Evolutionary conservation across 1,140 invertebrate species (phyloP).

Genomic region (Drosophila murphyi): DNA sequence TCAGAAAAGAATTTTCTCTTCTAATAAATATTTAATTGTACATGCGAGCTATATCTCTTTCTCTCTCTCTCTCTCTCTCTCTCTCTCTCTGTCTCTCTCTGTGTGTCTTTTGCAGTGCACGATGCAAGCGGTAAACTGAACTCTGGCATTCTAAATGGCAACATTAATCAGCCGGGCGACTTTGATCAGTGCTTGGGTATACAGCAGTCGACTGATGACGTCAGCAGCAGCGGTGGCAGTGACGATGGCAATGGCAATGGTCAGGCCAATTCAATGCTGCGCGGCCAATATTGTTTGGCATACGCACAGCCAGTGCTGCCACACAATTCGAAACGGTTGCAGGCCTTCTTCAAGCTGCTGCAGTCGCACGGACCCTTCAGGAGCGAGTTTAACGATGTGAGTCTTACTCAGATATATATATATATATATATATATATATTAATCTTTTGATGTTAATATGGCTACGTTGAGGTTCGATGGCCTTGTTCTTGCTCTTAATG

Average conservation of each 20-base stretch:
- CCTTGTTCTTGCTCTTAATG: slow-evolving; percentile 35
- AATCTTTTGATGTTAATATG: not conserved
- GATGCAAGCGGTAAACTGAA: slow-evolving; percentile 86
- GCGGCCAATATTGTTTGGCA: slow-evolving; percentile 87
- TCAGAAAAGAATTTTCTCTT: no score
- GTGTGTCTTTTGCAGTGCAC: slow-evolving; percentile 84
- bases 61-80: not conserved
- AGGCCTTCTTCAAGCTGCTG: slow-evolving; percentile 86
- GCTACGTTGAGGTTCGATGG: slow-evolving; percentile 32
- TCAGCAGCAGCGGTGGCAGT: slow-evolving; percentile 17
- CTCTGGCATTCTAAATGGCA: slow-evolving; percentile 87
- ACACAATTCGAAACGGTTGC: slow-evolving; percentile 84
- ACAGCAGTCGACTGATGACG: slow-evolving; percentile 44
- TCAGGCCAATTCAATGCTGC: slow-evolving; percentile 59
- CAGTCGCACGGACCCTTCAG: slow-evolving; percentile 88
- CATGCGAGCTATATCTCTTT: no score
- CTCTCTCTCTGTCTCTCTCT: slow-evolving; percentile 2
- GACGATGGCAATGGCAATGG: not conserved
- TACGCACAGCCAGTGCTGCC: slow-evolving; percentile 86
- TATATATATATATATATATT: not conserved
- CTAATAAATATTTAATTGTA: not conserved
- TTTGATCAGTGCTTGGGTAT: slow-evolving; percentile 87
- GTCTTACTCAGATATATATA: slow-evolving; percentile 60
- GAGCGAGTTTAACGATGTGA: slow-evolving; percentile 88
- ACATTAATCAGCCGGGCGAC: slow-evolving; percentile 88